These are phyloP conservation scores for Entomobrya proxima DNA, from an alignment of 2,888 invertebrate genomes.

Conservation along the genomic window DNA sequence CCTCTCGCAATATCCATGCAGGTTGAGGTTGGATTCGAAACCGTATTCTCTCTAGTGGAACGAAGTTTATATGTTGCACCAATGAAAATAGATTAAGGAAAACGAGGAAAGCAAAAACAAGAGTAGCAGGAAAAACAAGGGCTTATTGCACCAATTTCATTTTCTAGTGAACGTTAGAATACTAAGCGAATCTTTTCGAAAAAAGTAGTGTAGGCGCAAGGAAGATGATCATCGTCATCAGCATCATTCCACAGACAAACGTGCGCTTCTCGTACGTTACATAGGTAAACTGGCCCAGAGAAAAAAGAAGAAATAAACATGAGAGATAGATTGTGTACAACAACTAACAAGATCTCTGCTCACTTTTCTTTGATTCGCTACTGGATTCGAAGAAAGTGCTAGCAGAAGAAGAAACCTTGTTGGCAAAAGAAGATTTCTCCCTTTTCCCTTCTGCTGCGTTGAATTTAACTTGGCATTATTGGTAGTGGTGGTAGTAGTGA, in stretches of 20 bases:
- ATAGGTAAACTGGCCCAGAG: background rate
- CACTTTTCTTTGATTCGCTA: slow-evolving; percentile 7
- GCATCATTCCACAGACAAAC: background rate
- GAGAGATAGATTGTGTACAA: slow-evolving; percentile 9
- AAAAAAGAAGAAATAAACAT: slow-evolving; percentile 21
- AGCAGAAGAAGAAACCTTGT: background rate
- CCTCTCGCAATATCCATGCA: background rate
- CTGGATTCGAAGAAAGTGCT: background rate
- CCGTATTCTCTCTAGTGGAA: background rate
- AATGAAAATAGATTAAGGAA: slow-evolving; percentile 35
- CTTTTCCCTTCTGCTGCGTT: slow-evolving; percentile 19
- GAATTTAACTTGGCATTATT: slow-evolving; percentile 61
- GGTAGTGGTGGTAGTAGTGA: slow-evolving; percentile 4
- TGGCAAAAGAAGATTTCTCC: background rate
- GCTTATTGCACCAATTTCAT: slow-evolving; percentile 38
- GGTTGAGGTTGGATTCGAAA: no score
- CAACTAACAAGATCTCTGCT: slow-evolving; percentile 16
- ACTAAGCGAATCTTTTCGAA: slow-evolving; percentile 15
- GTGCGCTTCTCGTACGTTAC: background rate
- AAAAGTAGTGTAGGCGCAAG: background rate
- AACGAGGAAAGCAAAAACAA: slow-evolving; percentile 6
- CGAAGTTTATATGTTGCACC: background rate
- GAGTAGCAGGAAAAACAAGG: slow-evolving; percentile 1
- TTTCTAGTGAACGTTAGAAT: slow-evolving; percentile 24
- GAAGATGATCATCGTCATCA: slow-evolving; percentile 14